phyloP scores from a whole-genome alignment of 2,797 vertebrate genomes.

The Bradypodion ventrale region DNA sequence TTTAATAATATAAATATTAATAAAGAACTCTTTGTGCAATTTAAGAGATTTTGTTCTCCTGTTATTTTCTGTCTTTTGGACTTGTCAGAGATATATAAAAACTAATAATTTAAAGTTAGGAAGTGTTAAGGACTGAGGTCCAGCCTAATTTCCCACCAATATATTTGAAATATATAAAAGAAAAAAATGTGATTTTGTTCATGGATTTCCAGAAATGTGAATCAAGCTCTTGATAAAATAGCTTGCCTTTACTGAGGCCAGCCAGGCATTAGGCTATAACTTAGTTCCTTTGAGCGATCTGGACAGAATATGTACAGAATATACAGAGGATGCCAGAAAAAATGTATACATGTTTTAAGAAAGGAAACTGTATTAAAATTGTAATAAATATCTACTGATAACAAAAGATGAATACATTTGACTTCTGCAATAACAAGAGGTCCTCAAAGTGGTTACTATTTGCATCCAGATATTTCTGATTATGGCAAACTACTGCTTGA shows the following conservation, averaged over 20 bases:
- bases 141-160: background rate
- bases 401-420: too few species aligned
- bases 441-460: too few species aligned
- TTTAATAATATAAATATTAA: background rate
- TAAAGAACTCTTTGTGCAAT: constrained; percentile 12
- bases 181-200: background rate
- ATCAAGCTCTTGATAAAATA: background rate
- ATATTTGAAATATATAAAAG: background rate
- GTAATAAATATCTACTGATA: too few species aligned
- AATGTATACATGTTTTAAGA: too few species aligned
- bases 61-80: background rate
- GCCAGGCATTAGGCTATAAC: background rate
- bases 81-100: background rate
- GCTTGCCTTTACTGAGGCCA: background rate
- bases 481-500: too few species aligned
- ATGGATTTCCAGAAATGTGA: background rate
- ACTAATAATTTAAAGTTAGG: background rate
- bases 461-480: too few species aligned
- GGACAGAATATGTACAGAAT: background rate
- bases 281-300: background rate
- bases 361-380: too few species aligned
- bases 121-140: background rate
- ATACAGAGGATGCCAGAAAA: too few species aligned
- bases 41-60: background rate
- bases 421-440: too few species aligned